Evolutionary conservation across 2,797 vertebrate species (phyloP), one percentile per base, ranked within the genome.

Genomic region (Paedocypris micromegethes): DNA sequence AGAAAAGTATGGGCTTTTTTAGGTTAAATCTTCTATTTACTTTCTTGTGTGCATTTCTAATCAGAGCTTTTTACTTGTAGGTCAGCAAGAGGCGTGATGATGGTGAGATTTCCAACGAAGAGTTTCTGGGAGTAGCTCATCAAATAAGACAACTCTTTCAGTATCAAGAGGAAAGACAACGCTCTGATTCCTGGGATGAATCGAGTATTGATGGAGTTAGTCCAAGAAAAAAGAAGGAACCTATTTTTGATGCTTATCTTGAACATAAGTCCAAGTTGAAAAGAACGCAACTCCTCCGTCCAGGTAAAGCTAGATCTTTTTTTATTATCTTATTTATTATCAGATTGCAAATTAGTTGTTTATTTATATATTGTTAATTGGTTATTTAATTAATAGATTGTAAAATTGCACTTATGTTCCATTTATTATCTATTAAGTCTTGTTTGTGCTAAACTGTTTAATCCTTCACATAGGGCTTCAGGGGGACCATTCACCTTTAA

Each of bases 221-320:
- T 72, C 70, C 84, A 55, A 47, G 82, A 76, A 92, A 92, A 81
- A 95, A 93, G 79, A 92, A 88, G 77, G 74, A 43, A 3, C 80
- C 2, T 6, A 74, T 89, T 58, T 92, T 93, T 0, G 88, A 92
- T 40, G 94, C 91, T 0, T 99, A 99, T 73, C 92, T 94, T 3
- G 91, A 98, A 79, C 97, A 99, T 88, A 98, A 98, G 85, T 93
- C 93, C 68, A 97, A 94, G 76, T 87, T 98, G 47, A 94, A 87
- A 86, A 93, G 92, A 83, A 98, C 95, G 0, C 95, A 95, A 82
- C 93, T 99, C 78, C 93, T 90, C 71, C 89, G 91, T 74, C 80
- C 78, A 78, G 91, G 79, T 87, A 72, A 85, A 78, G 88, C 86
- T 78, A 75, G 86, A 49, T 78, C 76, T 88, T 2, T 46, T 80